Conservation (phyloP, 2,113 vertebrate species). For the Elaphurus davidianus region DNA sequence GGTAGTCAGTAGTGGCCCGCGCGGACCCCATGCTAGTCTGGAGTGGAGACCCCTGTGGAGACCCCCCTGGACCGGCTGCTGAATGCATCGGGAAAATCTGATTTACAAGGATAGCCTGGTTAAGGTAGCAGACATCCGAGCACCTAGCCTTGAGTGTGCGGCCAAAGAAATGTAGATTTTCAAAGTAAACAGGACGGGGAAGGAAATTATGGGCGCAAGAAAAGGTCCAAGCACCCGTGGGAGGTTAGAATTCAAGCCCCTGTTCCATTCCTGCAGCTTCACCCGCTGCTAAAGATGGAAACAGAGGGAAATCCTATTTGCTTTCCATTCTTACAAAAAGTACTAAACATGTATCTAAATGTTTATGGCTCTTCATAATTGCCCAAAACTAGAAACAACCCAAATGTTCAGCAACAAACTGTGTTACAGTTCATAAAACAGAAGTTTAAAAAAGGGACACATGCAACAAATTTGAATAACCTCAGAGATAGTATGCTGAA, state of each 20-base stretch:
- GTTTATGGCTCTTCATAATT: not conserved
- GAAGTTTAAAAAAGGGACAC: not conserved
- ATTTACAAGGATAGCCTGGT: not conserved
- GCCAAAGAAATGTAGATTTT: not conserved
- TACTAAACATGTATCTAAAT: not conserved
- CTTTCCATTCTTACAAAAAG: not conserved
- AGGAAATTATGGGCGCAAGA: too few relatives aligned
- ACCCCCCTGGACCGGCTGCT: fast-evolving
- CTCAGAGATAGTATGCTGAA: not conserved
- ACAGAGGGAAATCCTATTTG: not conserved
- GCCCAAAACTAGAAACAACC: not conserved
- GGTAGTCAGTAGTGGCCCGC: too few relatives aligned
- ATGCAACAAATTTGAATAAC: not conserved
- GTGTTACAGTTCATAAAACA: not conserved
- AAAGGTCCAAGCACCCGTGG: not conserved
- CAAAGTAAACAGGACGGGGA: not conserved
- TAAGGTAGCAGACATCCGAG: not conserved
- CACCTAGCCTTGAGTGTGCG: not conserved
- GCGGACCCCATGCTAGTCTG: not conserved
- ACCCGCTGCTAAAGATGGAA: not conserved
- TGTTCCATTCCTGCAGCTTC: not conserved
- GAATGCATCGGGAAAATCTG: fast-evolving
- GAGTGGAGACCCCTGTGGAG: not conserved
- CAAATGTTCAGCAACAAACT: not conserved
- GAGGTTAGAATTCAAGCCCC: not conserved